Base-by-base conservation (phyloP, 2,888 invertebrate genomes). In the Cryptus armator region DNA sequence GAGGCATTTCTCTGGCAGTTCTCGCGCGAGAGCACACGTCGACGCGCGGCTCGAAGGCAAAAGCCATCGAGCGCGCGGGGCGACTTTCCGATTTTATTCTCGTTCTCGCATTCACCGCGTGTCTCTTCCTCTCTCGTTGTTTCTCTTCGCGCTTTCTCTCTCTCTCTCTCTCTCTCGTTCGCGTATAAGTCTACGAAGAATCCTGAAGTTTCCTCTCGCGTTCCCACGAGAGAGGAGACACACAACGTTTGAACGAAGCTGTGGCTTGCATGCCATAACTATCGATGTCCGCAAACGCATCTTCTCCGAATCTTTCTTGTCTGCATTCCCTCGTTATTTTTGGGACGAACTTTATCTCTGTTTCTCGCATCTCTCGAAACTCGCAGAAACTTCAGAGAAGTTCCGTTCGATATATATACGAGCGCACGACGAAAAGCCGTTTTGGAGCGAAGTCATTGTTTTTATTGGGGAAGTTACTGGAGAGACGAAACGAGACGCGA, bases 101-200 rank as follows among this genome's bases (percentile, higher is more conserved):
- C 64, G 37, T 37, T 62, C 24, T 56, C 24, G 56, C 3, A 56
- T 56, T 32, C 32, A 14, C 29, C 59, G 14, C 14, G 32, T n/a
- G 29, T 32, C 32, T 32, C 37, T 37, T 37, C 37, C 37, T 7
- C 9, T 37, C 37, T 37, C 37, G 37, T 37, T 37, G 37, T 37
- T 37, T 37, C 37, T 37, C 37, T 53, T 72, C 72, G 56, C 68
- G 32, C 84, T 44, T 24, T 19, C 37, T 79, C 9, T 64, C 53
- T 29, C 37, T 56, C 62, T 67, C 75, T 44, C 53, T 77, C n/a
- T 56, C 62, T 67, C 75, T 44, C 53, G 72, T 37, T 16, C 12
- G 44, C 32, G 75, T 14, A 66, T 64, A 37, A 66, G 44, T 46
- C 77, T 62, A 44, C 66, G 70, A 75, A 78, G 72, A 76, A 81